Evolutionary conservation across 2,888 invertebrate genomes (phyloP).

Genomic region (Lottia gigantea): DNA sequence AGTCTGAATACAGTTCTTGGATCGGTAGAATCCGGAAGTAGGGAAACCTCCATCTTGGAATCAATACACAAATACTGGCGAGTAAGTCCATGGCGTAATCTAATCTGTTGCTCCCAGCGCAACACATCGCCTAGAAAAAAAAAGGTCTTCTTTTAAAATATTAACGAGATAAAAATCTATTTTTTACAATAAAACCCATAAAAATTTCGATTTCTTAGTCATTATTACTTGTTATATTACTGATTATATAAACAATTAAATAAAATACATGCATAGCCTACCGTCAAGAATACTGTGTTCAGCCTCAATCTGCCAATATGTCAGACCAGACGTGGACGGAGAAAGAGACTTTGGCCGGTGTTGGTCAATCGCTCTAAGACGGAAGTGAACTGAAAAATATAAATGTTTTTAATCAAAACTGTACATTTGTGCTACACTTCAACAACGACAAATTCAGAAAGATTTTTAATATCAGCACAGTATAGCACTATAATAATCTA

Average conservation of each 20-base stretch:
- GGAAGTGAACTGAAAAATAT: conserved; percentile 62
- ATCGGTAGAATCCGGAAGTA: conserved; percentile 61
- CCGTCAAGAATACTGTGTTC: conserved; percentile 66
- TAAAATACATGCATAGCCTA: too few species aligned
- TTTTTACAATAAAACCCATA: too few species aligned
- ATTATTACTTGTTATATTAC: too few species aligned
- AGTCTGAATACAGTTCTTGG: conserved; percentile 67
- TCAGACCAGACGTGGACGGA: conserved; percentile 66
- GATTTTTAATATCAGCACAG: too few species aligned
- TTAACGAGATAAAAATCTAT: too few species aligned
- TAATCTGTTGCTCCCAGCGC: conserved; percentile 67
- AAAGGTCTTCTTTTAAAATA: background rate
- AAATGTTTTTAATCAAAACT: background rate
- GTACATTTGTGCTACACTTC: too few species aligned
- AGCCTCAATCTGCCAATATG: conserved; percentile 68
- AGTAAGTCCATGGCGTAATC: conserved; percentile 66
- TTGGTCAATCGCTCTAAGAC: conserved; percentile 66
- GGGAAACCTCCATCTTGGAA: conserved; percentile 58
- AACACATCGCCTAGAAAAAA: conserved; percentile 61
- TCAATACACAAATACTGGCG: conserved; percentile 66
- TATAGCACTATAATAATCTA: too few species aligned
- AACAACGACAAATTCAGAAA: too few species aligned
- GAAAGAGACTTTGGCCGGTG: conserved; percentile 65
- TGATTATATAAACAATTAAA: too few species aligned
- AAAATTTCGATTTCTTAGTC: background rate